Percentiles rank a stretch among this genome's conserved stretches.
Evolutionary conservation across 2,888 invertebrate genomes (phyloP).

Genomic region (Hirtodrosophila alboralis): DNA sequence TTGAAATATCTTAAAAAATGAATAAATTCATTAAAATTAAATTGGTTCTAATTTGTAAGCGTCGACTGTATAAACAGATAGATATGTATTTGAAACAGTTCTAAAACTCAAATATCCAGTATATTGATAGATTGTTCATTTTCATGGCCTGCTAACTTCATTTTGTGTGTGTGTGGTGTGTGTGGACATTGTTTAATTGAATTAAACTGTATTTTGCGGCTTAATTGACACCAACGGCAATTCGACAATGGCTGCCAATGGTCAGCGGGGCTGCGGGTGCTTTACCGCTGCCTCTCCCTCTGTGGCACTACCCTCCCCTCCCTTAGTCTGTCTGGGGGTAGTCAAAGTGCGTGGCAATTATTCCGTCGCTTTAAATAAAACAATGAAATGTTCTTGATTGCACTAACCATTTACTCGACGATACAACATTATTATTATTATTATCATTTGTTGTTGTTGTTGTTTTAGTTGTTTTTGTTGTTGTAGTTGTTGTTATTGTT

Average conservation of each 20-base stretch:
- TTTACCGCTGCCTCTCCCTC: constrained; percentile 2
- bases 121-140: constrained; percentile 13
- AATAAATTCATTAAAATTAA: no score
- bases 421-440: constrained; percentile 38
- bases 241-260: constrained; percentile 56
- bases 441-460: constrained; percentile 8
- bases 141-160: constrained; percentile 29
- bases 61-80: no score
- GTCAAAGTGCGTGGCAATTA: constrained; percentile 81
- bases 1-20: no score
- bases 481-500: constrained; percentile 22
- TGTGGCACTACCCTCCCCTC: neutral
- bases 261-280: constrained; percentile 61
- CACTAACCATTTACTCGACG: constrained; percentile 48
- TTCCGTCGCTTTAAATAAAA: constrained; percentile 75
- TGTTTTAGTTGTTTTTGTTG: constrained; percentile 8
- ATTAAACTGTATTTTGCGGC: constrained; percentile 61
- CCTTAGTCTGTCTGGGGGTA: constrained; percentile 41
- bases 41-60: no score
- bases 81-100: no score
- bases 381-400: constrained; percentile 77
- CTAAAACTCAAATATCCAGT: constrained; percentile 1
- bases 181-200: constrained; percentile 57
- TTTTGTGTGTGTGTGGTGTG: constrained; percentile 26
- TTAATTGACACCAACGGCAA: constrained; percentile 65